These are phyloP conservation scores for Catharus fuscescens DNA, from an alignment of 2,113 vertebrate species.

Conservation along the genomic window DNA sequence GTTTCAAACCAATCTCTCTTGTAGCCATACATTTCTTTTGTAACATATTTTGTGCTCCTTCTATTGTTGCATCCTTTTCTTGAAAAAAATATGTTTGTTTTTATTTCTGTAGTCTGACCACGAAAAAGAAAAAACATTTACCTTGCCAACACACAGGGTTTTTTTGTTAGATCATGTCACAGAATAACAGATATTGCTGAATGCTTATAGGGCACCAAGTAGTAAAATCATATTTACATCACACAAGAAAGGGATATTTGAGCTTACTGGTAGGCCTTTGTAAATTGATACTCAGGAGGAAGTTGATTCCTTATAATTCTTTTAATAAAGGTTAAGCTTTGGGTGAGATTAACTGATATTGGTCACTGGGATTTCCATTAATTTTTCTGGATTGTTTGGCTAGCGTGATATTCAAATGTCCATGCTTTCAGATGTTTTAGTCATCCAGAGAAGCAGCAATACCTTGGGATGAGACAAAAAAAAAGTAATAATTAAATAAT, in stretches of 20 bases:
- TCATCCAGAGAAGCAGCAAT: neutral
- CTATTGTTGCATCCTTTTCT: neutral
- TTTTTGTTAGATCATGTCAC: neutral
- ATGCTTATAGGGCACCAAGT: neutral
- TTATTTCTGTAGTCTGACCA: neutral
- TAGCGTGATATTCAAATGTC: neutral
- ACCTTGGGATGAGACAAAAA: neutral
- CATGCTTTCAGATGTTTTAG: neutral
- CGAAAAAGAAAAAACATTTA: neutral
- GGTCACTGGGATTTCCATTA: neutral
- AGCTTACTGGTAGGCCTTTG: neutral
- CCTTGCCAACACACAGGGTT: neutral
- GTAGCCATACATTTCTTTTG: neutral
- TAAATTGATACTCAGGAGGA: neutral
- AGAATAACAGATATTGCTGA: neutral
- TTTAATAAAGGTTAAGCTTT: neutral
- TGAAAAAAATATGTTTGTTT: neutral
- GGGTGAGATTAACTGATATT: neutral
- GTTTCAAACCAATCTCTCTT: neutral
- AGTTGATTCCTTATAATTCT: neutral
- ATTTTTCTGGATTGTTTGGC: neutral
- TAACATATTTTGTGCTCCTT: neutral
- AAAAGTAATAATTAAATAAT: neutral
- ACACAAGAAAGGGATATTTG: neutral
- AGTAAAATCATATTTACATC: neutral